These are phyloP conservation scores for Latrodectus hesperus DNA, from an alignment of 2,888 invertebrate genomes.

Conservation along the genomic window DNA sequence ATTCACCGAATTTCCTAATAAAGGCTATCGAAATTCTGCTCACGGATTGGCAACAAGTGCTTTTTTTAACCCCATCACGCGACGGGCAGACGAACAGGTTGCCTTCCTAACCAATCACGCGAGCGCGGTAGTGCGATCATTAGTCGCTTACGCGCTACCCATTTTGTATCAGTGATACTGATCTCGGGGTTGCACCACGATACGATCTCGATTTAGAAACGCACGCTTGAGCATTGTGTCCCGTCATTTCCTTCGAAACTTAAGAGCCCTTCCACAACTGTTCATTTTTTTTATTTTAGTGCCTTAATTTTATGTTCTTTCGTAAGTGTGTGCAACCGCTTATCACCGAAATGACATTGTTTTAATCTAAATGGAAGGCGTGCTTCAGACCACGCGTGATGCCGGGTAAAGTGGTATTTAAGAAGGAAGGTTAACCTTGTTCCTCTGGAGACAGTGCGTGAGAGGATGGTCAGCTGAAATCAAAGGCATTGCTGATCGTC, in stretches of 20 bases:
- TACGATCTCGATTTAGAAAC: conserved; percentile 21
- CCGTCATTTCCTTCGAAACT: conserved; percentile 26
- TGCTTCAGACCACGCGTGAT: conserved; percentile 14
- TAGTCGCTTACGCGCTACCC: conserved; percentile 34
- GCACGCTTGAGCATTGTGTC: conserved; percentile 63
- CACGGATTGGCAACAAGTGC: conserved; percentile 44
- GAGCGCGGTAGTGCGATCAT: conserved; percentile 38
- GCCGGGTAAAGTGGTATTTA: not conserved
- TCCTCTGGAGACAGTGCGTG: conserved; percentile 4
- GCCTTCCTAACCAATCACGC: conserved; percentile 32
- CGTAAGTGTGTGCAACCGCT: conserved; percentile 6
- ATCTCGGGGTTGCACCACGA: conserved; percentile 4
- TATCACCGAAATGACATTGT: conserved; percentile 51
- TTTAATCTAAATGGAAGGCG: conserved; percentile 38
- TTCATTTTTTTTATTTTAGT: no score
- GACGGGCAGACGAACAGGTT: not conserved
- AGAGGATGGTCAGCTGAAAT: not conserved
- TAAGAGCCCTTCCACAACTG: not conserved
- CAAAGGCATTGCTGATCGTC: no score
- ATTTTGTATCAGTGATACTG: conserved; percentile 18
- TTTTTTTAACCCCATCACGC: not conserved
- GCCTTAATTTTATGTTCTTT: no score
- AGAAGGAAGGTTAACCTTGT: conserved; percentile 52
- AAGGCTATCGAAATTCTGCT: conserved; percentile 11
- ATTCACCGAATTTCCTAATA: no score